These are phyloP conservation scores for Troides aeacus DNA, from an alignment of 2,888 invertebrate genomes.

Conservation along the genomic window DNA sequence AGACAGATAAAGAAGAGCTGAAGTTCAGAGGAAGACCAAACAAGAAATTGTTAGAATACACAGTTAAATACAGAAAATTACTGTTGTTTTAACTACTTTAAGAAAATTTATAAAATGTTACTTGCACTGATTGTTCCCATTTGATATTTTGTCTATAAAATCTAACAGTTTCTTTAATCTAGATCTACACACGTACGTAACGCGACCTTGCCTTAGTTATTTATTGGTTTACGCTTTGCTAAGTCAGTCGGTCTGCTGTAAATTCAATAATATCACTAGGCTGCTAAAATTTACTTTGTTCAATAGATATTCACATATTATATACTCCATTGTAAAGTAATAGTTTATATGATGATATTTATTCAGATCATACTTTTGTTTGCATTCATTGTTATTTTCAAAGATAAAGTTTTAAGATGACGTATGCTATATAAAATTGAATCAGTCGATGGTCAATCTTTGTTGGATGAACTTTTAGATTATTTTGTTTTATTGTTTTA, in stretches of 20 bases:
- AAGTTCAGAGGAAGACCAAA: no score
- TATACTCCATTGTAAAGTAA: not conserved
- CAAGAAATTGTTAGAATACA: no score
- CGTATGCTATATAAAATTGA: not conserved
- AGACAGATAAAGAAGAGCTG: no score
- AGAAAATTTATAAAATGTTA: no score
- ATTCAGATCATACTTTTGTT: not conserved
- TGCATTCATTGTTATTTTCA: not conserved
- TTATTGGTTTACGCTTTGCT: conserved; percentile 7
- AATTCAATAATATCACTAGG: conserved; percentile 7
- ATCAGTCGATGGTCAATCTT: not conserved
- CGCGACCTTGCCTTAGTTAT: conserved; percentile 16
- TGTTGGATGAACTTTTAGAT: not conserved
- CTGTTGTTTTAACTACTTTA: no score
- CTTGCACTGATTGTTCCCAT: not conserved
- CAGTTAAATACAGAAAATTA: no score
- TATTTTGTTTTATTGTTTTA: not conserved
- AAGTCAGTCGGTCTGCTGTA: conserved; percentile 1
- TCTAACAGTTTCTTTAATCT: not conserved
- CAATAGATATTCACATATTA: not conserved
- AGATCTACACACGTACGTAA: not conserved
- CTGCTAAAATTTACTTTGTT: conserved; percentile 1
- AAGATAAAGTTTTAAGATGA: not conserved
- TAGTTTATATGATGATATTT: not conserved
- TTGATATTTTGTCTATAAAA: not conserved